Evolutionary conservation across 2,797 vertebrate species (phyloP).

Genomic region (Muscicapa striata): DNA sequence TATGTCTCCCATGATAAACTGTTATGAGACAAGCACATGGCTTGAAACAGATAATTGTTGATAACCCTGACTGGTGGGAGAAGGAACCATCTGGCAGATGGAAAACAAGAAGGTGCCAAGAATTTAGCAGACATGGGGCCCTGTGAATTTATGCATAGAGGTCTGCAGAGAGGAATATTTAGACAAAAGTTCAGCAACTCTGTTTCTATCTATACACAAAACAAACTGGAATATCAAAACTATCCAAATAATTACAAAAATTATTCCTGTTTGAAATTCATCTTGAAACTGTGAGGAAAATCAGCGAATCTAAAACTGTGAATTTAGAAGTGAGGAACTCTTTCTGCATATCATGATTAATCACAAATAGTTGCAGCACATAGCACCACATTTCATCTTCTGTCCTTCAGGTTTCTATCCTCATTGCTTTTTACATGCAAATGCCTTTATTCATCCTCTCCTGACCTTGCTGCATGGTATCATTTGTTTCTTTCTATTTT

Average conservation of each 20-base stretch:
- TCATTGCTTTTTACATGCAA: constrained; percentile 11
- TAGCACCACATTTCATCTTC: not conserved
- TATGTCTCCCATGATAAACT: constrained; percentile 34
- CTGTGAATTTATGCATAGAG: constrained; percentile 12
- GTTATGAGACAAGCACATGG: constrained; percentile 1
- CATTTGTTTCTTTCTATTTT: constrained; percentile 38
- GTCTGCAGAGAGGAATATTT: constrained; percentile 31
- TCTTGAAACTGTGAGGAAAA: not conserved
- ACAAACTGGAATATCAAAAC: not conserved
- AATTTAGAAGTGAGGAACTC: not conserved
- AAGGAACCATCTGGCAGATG: constrained; percentile 53
- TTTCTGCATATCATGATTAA: not conserved
- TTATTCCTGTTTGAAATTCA: not conserved
- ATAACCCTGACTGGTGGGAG: constrained; percentile 56
- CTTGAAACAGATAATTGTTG: constrained; percentile 42
- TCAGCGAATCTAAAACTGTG: not conserved
- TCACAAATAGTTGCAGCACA: not conserved
- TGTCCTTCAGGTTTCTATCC: not conserved
- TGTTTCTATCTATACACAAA: constrained; percentile 5
- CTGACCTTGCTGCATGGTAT: not conserved
- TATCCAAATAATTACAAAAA: constrained; percentile 3
- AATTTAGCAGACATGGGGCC: not conserved
- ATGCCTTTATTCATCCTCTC: constrained; percentile 19
- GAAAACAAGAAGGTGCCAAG: constrained; percentile 42
- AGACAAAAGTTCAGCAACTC: constrained; percentile 22